phyloP scores from a whole-genome alignment of 2,797 vertebrate genomes.

The Synanceia verrucosa region DNA sequence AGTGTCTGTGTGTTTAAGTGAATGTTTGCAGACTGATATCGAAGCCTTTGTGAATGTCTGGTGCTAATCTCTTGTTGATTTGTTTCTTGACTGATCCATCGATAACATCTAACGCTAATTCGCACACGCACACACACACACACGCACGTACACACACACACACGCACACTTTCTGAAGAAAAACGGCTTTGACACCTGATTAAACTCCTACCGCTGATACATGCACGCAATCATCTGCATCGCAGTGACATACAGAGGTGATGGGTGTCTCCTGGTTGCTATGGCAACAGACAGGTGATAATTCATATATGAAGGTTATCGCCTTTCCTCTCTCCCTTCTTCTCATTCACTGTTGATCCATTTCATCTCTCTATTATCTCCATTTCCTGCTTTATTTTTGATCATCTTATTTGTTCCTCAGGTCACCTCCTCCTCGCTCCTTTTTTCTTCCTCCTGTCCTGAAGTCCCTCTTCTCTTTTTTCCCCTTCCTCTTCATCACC shows the following conservation, averaged over 20 bases:
- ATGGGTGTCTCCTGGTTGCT: constrained; percentile 32
- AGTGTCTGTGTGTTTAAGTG: not conserved
- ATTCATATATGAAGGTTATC: constrained; percentile 32
- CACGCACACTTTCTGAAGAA: not conserved
- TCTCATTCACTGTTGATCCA: constrained; percentile 10
- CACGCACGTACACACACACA: constrained; percentile 7
- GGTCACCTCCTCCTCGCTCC: not conserved
- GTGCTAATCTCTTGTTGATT: constrained; percentile 40
- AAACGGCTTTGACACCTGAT: constrained; percentile 32
- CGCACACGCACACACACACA: not conserved
- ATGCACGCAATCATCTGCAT: constrained; percentile 7
- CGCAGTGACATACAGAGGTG: constrained; percentile 5
- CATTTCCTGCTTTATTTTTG: not conserved
- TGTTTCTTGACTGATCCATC: constrained; percentile 27
- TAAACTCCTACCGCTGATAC: not conserved
- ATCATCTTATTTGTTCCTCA: not conserved
- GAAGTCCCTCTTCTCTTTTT: not conserved
- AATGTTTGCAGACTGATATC: constrained; percentile 7
- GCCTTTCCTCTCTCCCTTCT: not conserved
- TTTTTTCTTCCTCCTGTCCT: not conserved
- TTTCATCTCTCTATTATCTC: constrained; percentile 5
- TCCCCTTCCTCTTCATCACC: not conserved
- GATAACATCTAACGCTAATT: constrained; percentile 33
- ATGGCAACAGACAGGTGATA: constrained; percentile 34
- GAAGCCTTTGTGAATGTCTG: constrained; percentile 11